A percentile compares a stretch with the other conserved stretches of the same genome.
These are phyloP conservation scores for Haliaeetus leucogaster DNA, from an alignment of 2,113 vertebrate genomes.

Conservation along the genomic window DNA sequence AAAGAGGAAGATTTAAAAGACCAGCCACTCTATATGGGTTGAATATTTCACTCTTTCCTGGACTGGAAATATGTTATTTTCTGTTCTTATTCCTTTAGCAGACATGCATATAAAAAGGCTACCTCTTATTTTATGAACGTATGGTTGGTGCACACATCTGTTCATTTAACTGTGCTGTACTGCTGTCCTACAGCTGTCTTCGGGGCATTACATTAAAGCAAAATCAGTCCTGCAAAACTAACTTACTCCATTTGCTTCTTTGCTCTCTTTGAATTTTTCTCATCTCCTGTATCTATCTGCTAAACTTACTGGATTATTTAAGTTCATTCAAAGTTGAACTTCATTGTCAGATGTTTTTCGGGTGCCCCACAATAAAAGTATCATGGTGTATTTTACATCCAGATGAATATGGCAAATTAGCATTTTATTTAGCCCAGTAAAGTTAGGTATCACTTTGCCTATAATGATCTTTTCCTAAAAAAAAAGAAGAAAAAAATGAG, in stretches of 20 bases:
- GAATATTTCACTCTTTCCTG: background rate
- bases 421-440: background rate
- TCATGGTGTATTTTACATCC: background rate
- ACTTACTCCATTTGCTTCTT: background rate
- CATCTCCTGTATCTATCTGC: background rate
- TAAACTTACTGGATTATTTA: background rate
- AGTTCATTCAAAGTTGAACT: background rate
- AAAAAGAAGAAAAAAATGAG: background rate
- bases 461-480: background rate
- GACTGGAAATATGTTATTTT: conserved; percentile 5
- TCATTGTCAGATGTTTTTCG: background rate
- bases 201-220: background rate
- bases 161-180: conserved; percentile 13
- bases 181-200: conserved; percentile 2
- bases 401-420: background rate
- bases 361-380: background rate
- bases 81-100: conserved; percentile 40
- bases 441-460: background rate
- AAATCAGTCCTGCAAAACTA: background rate
- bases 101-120: conserved; percentile 7
- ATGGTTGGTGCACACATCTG: conserved; percentile 28
- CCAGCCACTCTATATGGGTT: background rate
- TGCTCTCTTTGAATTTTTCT: background rate
- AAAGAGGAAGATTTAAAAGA: background rate
- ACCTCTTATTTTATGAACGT: background rate